Evolutionary conservation across 2,888 invertebrate genomes (phyloP).

Genomic region (Caradrina kadenii): DNA sequence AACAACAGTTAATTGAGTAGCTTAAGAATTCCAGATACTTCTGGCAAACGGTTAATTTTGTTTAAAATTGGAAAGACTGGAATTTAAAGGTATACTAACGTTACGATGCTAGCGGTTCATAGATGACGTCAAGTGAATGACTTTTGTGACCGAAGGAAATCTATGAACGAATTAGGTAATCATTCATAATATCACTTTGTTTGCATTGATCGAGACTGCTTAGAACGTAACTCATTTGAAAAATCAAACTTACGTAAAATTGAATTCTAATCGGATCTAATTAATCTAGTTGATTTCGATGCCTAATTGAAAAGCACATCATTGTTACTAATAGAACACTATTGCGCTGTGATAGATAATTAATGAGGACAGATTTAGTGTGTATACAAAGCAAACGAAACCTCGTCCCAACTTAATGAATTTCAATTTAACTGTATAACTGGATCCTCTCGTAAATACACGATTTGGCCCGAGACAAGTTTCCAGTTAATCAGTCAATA

Average conservation of each 20-base stretch:
- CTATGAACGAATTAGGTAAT: conserved; percentile 50
- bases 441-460: conserved; percentile 71
- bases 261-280: conserved; percentile 31
- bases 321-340: conserved; percentile 13
- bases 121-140: conserved; percentile 53
- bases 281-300: conserved; percentile 28
- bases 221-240: conserved; percentile 20
- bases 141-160: conserved; percentile 39
- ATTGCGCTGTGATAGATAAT: conserved; percentile 24
- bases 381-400: conserved; percentile 35
- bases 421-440: conserved; percentile 71
- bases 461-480: conserved; percentile 73
- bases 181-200: conserved; percentile 39
- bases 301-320: conserved; percentile 31
- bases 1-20: conserved; percentile 53
- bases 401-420: conserved; percentile 63
- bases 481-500: conserved; percentile 79
- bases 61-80: conserved; percentile 36
- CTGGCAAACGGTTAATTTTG: conserved; percentile 48
- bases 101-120: conserved; percentile 45
- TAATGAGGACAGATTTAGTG: conserved; percentile 27
- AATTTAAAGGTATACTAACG: conserved; percentile 33
- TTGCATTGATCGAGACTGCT: conserved; percentile 28
- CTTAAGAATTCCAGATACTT: conserved; percentile 38
- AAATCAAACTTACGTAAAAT: conserved; percentile 26